Evolutionary conservation across 2,888 invertebrate genomes (phyloP).

Genomic region (Mamestra brassicae): DNA sequence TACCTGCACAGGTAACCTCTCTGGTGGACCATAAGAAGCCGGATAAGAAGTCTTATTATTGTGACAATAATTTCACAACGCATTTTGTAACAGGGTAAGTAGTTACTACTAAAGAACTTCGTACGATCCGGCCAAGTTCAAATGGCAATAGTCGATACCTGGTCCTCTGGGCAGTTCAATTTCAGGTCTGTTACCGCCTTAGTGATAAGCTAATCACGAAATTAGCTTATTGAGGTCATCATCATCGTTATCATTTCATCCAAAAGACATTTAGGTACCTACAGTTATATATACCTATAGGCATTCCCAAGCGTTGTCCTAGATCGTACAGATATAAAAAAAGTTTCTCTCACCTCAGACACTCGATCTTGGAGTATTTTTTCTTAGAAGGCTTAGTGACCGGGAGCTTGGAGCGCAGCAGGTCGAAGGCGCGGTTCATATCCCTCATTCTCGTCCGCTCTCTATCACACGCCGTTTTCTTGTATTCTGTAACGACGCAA

Average conservation of each 20-base stretch:
- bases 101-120: too few relatives aligned
- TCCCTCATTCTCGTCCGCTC: slow-evolving; percentile 96
- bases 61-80: too few relatives aligned
- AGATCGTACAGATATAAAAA: neutral
- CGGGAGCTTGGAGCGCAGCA: slow-evolving; percentile 94
- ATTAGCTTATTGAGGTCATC: neutral
- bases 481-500: slow-evolving; percentile 91
- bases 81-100: too few relatives aligned
- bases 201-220: too few relatives aligned
- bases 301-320: neutral
- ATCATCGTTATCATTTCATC: neutral
- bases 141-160: too few relatives aligned
- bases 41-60: too few relatives aligned
- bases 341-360: slow-evolving; percentile 91
- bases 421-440: slow-evolving; percentile 96
- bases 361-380: slow-evolving; percentile 96
- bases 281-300: neutral
- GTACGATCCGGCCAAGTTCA: too few relatives aligned
- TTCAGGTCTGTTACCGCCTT: too few relatives aligned
- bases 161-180: too few relatives aligned
- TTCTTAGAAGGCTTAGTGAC: slow-evolving; percentile 95
- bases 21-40: too few relatives aligned
- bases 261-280: neutral
- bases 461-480: slow-evolving; percentile 95
- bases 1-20: too few relatives aligned